A percentile compares a stretch with the other conserved stretches of the same genome.
These are phyloP conservation scores for Pedicia rivosa DNA, from an alignment of 2,888 invertebrate genomes.

Conservation along the genomic window DNA sequence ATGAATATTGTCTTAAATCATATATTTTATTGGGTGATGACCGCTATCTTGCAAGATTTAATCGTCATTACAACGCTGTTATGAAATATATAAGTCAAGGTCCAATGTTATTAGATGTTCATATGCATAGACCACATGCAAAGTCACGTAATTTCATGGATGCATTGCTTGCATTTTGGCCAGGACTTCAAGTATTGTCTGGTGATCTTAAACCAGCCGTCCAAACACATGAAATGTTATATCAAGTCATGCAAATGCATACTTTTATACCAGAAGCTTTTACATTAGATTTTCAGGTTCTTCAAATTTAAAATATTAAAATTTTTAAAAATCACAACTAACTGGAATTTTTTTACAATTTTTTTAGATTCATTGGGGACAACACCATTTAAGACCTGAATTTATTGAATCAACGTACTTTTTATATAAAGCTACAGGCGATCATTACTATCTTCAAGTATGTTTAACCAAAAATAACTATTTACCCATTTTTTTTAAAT, in stretches of 20 bases:
- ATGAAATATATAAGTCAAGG: conserved; percentile 97
- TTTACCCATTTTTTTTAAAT: not conserved
- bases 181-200: conserved; percentile 75
- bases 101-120: conserved; percentile 87
- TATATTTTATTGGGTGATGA: conserved; percentile 91
- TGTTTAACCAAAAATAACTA: not conserved
- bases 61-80: conserved; percentile 86
- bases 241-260: conserved; percentile 94
- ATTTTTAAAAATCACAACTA: conserved; percentile 1
- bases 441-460: conserved; percentile 83
- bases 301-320: too few relatives aligned
- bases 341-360: conserved; percentile 6
- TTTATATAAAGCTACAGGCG: conserved; percentile 85
- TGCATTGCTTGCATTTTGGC: conserved; percentile 94
- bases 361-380: conserved; percentile 86
- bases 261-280: conserved; percentile 98
- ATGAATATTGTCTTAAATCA: conserved; percentile 95
- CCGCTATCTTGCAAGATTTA: conserved; percentile 84
- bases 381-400: conserved; percentile 91
- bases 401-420: conserved; percentile 98
- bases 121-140: conserved; percentile 89
- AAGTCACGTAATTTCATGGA: conserved; percentile 96
- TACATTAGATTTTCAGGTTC: conserved; percentile 90
- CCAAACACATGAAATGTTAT: conserved; percentile 98
- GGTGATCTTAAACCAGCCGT: conserved; percentile 95